Conservation (phyloP, 2,113 vertebrate species). For the Struthidea cinerea region DNA sequence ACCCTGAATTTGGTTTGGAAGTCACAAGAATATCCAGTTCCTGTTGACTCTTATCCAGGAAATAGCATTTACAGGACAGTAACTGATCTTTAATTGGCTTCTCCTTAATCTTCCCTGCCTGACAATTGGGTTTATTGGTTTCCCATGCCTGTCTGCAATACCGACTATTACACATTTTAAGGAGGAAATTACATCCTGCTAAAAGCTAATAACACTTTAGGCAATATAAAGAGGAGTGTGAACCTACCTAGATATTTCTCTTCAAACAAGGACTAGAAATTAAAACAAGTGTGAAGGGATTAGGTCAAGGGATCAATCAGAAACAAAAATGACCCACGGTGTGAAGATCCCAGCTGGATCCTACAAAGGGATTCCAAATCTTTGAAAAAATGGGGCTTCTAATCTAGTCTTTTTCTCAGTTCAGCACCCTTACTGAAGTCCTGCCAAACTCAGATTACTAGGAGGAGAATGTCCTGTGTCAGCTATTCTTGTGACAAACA, state of each 20-base stretch:
- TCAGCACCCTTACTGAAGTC: background rate
- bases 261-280: background rate
- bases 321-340: background rate
- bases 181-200: background rate
- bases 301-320: background rate
- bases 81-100: background rate
- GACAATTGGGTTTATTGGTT: background rate
- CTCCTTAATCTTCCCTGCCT: background rate
- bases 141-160: background rate
- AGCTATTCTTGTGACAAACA: background rate
- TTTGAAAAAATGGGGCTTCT: background rate
- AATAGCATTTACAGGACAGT: background rate
- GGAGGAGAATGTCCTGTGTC: background rate
- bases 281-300: background rate
- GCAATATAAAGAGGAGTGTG: background rate
- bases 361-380: background rate
- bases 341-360: background rate
- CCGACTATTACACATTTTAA: background rate
- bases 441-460: background rate
- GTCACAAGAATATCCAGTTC: background rate
- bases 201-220: background rate
- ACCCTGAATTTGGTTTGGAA: background rate
- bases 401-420: background rate
- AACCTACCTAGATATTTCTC: background rate
- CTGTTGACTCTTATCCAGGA: background rate